phyloP scores from a whole-genome alignment of 2,888 invertebrate genomes.

The Oxyscelio sp. region DNA sequence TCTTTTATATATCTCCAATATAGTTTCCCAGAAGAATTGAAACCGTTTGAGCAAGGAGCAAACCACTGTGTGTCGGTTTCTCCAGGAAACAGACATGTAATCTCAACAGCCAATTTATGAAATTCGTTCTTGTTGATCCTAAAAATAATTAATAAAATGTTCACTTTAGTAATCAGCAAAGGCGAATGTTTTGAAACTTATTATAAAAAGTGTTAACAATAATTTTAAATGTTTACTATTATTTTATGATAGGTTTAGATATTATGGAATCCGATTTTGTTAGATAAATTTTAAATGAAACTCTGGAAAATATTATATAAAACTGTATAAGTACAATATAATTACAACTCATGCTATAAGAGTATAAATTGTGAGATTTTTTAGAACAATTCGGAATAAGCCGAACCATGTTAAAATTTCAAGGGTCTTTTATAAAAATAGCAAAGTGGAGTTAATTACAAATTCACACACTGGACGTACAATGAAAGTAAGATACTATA shows the following conservation, averaged over 20 bases:
- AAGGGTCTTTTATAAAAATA: background rate
- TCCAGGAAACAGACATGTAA: background rate
- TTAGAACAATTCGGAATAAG: too few relatives aligned
- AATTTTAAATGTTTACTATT: too few relatives aligned
- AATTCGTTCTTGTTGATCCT: constrained; percentile 25
- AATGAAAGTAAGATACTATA: too few relatives aligned
- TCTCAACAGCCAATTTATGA: constrained; percentile 20
- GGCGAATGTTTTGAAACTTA: too few relatives aligned
- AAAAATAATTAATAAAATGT: constrained; percentile 3
- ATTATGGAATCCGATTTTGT: too few relatives aligned
- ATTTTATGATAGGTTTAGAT: too few relatives aligned
- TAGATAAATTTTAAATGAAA: too few relatives aligned
- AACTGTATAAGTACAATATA: too few relatives aligned
- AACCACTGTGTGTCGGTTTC: constrained; percentile 9
- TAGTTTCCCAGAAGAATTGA: constrained; percentile 41
- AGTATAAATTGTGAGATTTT: too few relatives aligned
- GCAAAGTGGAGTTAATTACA: background rate
- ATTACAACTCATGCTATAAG: too few relatives aligned
- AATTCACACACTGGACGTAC: background rate
- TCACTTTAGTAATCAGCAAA: background rate
- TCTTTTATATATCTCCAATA: constrained; percentile 17
- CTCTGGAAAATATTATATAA: too few relatives aligned
- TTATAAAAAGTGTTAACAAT: too few relatives aligned
- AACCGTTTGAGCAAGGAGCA: constrained; percentile 12
- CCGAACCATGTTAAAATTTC: background rate